These are phyloP conservation scores for Parochlus steinenii DNA, from an alignment of 2,888 invertebrate species.

Conservation along the genomic window DNA sequence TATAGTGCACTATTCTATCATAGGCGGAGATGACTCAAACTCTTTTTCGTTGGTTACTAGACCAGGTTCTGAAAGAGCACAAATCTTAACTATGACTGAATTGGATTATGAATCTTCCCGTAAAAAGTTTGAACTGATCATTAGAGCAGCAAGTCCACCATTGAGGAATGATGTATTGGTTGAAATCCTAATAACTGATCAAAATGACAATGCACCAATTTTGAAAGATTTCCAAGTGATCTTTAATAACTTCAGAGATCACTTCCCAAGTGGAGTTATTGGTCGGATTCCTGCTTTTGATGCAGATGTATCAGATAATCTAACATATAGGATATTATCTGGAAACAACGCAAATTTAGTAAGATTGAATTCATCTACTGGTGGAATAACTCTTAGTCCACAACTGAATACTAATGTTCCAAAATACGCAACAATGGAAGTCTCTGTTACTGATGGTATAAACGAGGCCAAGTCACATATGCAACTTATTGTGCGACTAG, in stretches of 20 bases:
- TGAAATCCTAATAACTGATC: slow-evolving; percentile 77
- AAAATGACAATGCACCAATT: slow-evolving; percentile 88
- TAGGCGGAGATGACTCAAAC: slow-evolving; percentile 80
- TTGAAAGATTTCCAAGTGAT: slow-evolving; percentile 85
- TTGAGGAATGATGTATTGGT: slow-evolving; percentile 77
- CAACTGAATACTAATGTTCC: slow-evolving; percentile 92
- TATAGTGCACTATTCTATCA: slow-evolving; percentile 84
- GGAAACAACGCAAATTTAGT: slow-evolving; percentile 89
- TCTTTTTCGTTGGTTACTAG: slow-evolving; percentile 67
- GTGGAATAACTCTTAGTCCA: slow-evolving; percentile 74
- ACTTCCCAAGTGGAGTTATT: slow-evolving; percentile 83
- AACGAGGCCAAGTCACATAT: slow-evolving; percentile 88
- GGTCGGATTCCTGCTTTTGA: slow-evolving; percentile 87
- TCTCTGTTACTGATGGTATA: slow-evolving; percentile 83
- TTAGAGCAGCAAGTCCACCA: slow-evolving; percentile 82
- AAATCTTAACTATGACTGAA: slow-evolving; percentile 75
- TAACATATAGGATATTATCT: slow-evolving; percentile 63
- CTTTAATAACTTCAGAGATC: slow-evolving; percentile 88
- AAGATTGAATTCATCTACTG: slow-evolving; percentile 64
- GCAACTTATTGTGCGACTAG: slow-evolving; percentile 74
- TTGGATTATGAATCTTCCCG: slow-evolving; percentile 91
- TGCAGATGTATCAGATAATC: slow-evolving; percentile 80
- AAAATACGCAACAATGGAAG: slow-evolving; percentile 82
- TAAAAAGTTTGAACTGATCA: slow-evolving; percentile 74
- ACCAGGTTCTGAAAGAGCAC: slow-evolving; percentile 70